Conservation (phyloP, 2,888 invertebrate genomes). For the Aplocera efformata region DNA sequence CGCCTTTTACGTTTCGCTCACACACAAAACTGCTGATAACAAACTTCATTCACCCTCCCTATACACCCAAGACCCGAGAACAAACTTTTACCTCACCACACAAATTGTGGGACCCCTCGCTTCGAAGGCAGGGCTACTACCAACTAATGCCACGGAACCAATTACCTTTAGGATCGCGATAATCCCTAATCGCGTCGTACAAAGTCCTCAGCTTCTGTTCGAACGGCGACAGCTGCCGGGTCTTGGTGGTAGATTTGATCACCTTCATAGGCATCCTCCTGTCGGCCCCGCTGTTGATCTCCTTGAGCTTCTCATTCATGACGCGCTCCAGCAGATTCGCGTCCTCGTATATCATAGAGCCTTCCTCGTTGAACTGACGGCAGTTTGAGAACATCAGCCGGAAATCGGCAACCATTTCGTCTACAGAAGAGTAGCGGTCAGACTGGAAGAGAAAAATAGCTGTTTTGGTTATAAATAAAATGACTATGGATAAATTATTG, state of each 20-base stretch:
- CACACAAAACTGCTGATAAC: no score
- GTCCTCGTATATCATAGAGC: constrained; percentile 96
- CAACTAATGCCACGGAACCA: no score
- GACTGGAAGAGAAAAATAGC: no score
- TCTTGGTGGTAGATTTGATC: constrained; percentile 58
- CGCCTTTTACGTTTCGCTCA: no score
- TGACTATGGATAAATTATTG: no score
- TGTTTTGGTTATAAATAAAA: no score
- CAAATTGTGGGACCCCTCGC: no score
- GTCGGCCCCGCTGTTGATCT: constrained; percentile 81
- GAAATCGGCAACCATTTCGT: constrained; percentile 92
- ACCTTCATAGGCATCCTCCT: constrained; percentile 79
- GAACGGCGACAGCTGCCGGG: constrained; percentile 77
- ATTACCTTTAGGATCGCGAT: constrained; percentile 81
- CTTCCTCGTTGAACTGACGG: constrained; percentile 96
- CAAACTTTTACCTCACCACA: no score
- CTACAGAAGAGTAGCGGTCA: constrained; percentile 89
- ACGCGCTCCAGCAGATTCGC: constrained; percentile 93
- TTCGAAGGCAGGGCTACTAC: no score
- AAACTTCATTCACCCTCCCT: no score
- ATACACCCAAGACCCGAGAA: no score
- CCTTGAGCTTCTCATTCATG: constrained; percentile 90
- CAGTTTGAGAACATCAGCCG: constrained; percentile 98
- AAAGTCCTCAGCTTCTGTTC: constrained; percentile 91
- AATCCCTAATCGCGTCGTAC: constrained; percentile 94